These are phyloP conservation scores for Stenopsyche tienmushanensis DNA, from an alignment of 1,140 invertebrate genomes.

Conservation along the genomic window DNA sequence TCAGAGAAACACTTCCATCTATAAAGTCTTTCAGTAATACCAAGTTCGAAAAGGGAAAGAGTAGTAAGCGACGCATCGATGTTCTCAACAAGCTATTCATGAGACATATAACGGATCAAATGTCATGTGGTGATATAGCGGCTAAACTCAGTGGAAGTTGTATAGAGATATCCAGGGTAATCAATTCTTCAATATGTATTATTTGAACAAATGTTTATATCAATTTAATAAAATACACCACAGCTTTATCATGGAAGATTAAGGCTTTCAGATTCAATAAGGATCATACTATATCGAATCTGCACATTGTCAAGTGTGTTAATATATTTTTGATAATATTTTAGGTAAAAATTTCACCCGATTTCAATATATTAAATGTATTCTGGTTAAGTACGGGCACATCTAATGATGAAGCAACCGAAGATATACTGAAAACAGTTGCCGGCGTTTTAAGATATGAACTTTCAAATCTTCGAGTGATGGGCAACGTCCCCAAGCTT, in stretches of 20 bases:
- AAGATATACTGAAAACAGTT: constrained; percentile 56
- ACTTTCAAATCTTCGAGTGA: constrained; percentile 64
- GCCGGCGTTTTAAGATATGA: constrained; percentile 65
- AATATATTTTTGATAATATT: constrained; percentile 17
- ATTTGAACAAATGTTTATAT: not conserved
- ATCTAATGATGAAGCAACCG: constrained; percentile 50
- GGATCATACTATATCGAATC: too few relatives aligned
- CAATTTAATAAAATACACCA: constrained; percentile 12
- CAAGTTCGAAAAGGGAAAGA: constrained; percentile 50
- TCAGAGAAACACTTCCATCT: constrained; percentile 43
- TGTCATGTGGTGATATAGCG: constrained; percentile 66
- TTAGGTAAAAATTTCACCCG: constrained; percentile 62
- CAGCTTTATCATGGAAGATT: too few relatives aligned
- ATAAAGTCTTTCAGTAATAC: constrained; percentile 49
- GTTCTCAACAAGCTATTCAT: constrained; percentile 79
- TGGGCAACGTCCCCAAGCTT: constrained; percentile 71
- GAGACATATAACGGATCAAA: constrained; percentile 71
- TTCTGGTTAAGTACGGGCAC: constrained; percentile 64
- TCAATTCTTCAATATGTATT: not conserved
- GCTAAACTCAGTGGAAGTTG: constrained; percentile 60
- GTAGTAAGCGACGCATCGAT: constrained; percentile 54
- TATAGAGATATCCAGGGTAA: constrained; percentile 67
- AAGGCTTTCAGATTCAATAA: too few relatives aligned
- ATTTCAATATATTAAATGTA: constrained; percentile 66
- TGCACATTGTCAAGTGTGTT: too few relatives aligned